Conservation (phyloP, 2,113 vertebrate species). For the Pelmatolapia mariae region DNA sequence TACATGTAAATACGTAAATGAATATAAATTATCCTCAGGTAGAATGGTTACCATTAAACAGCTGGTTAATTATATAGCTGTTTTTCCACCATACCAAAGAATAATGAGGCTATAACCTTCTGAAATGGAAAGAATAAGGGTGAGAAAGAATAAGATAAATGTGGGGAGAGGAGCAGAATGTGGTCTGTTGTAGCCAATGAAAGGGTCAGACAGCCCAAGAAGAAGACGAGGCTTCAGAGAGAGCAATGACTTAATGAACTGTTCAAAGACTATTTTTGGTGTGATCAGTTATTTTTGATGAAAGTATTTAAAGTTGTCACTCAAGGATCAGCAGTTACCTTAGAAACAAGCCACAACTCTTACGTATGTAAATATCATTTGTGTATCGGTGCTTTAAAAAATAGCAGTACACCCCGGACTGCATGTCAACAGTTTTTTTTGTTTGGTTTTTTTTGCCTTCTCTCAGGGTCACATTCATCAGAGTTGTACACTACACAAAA, state of each 20-base stretch:
- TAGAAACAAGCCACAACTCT: neutral
- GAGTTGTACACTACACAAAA: neutral
- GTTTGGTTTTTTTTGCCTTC: accelerated
- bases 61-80: neutral
- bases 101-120: neutral
- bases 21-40: neutral
- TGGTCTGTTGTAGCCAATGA: neutral
- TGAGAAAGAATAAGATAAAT: neutral
- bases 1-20: neutral
- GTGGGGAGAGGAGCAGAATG: neutral
- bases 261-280: neutral
- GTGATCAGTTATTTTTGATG: neutral
- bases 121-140: neutral
- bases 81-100: neutral
- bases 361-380: neutral
- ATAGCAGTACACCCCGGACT: neutral
- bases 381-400: neutral
- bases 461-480: neutral
- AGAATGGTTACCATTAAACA: neutral
- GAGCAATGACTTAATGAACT: neutral
- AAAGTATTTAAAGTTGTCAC: neutral
- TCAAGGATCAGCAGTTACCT: neutral
- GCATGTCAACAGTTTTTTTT: neutral
- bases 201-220: neutral
- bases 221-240: neutral